A percentile compares a stretch with the other conserved stretches of the same genome.
Evolutionary conservation across 2,797 vertebrate species (phyloP).

Genomic region (Alosa sapidissima): DNA sequence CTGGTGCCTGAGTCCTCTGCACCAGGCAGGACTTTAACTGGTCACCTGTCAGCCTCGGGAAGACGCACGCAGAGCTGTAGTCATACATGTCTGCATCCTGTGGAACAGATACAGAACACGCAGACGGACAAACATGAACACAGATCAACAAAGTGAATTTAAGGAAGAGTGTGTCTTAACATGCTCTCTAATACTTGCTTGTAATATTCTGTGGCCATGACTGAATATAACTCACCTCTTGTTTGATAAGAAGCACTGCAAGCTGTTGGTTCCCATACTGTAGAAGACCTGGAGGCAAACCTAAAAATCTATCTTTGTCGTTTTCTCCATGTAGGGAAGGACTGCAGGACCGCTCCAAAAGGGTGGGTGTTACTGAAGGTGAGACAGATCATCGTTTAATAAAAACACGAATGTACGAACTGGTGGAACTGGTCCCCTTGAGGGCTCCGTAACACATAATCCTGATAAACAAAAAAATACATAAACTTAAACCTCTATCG

Average conservation of each 20-base stretch:
- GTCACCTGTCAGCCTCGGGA: slow-evolving; percentile 58
- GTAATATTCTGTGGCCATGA: no score
- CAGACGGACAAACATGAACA: neutral
- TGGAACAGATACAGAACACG: neutral
- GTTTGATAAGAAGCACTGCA: slow-evolving; percentile 57
- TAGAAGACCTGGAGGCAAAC: slow-evolving; percentile 36
- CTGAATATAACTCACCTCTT: slow-evolving; percentile 56
- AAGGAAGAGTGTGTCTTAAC: no score
- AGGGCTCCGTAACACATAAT: no score
- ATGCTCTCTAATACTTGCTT: neutral
- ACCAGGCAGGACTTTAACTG: slow-evolving; percentile 36
- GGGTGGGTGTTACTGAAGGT: neutral
- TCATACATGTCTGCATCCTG: slow-evolving; percentile 43
- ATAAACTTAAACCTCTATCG: no score
- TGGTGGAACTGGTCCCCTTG: no score
- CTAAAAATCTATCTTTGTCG: neutral
- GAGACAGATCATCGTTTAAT: neutral
- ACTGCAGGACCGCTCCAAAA: neutral
- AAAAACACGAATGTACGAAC: no score
- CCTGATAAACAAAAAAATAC: no score
- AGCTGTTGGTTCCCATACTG: slow-evolving; percentile 51
- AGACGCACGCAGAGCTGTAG: slow-evolving; percentile 43
- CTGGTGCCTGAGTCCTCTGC: slow-evolving; percentile 30
- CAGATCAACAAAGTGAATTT: neutral
- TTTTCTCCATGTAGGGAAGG: neutral